These are phyloP conservation scores for Geothlypis trichas DNA, from an alignment of 2,113 vertebrate genomes.

Conservation along the genomic window DNA sequence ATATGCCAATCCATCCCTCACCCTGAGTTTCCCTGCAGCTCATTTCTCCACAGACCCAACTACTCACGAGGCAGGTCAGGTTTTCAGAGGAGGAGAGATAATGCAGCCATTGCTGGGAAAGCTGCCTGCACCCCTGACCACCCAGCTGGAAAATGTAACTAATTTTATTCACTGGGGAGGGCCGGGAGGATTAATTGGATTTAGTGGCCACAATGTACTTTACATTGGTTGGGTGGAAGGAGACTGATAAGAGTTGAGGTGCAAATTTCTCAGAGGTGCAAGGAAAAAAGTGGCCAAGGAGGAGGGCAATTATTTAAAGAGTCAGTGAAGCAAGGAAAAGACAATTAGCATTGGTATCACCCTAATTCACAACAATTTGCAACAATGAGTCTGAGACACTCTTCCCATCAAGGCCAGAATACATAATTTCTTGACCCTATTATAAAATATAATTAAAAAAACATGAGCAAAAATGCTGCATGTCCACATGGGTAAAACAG, in stretches of 20 bases:
- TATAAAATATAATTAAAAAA: conserved; percentile 40
- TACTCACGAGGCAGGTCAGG: not conserved
- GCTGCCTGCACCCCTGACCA: conserved; percentile 15
- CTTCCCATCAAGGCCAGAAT: conserved; percentile 29
- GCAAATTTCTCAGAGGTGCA: conserved; percentile 53
- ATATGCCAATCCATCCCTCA: not conserved
- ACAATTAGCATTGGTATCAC: conserved; percentile 57
- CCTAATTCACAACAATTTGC: conserved; percentile 64
- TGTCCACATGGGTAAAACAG: conserved; percentile 6
- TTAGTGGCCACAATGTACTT: conserved; percentile 45
- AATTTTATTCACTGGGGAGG: conserved; percentile 35
- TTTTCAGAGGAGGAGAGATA: conserved; percentile 5
- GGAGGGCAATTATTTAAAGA: conserved; percentile 55
- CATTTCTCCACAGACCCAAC: not conserved
- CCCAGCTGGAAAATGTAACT: conserved; percentile 22
- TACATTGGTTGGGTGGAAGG: conserved; percentile 49
- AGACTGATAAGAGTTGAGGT: conserved; percentile 42
- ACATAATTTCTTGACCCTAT: conserved; percentile 49
- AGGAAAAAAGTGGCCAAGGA: conserved; percentile 35
- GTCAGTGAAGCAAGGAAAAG: conserved; percentile 47
- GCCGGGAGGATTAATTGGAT: conserved; percentile 58
- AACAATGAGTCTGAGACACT: conserved; percentile 28
- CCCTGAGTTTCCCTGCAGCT: not conserved
- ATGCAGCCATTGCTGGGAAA: conserved; percentile 13
- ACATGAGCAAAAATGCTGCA: not conserved